Base-by-base conservation (phyloP, 1,140 invertebrate genomes). In the Heliothis virescens region DNA sequence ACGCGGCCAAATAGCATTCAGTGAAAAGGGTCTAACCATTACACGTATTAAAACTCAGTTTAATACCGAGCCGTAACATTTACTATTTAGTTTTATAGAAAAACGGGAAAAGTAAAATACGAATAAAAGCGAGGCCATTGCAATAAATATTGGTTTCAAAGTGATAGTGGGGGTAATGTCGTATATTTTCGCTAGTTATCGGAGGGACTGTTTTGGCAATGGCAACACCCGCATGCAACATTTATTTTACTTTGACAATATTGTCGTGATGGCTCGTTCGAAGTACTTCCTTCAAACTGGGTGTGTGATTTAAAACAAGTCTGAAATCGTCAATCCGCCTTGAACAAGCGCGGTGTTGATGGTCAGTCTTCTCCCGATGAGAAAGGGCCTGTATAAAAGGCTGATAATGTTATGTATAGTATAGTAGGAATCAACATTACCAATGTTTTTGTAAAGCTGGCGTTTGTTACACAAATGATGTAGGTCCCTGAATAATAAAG, bases 21-120 rank as follows among this genome's bases (percentile, higher is more conserved):
- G 12, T 29, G 10, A 50, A 67, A 67, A 67, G 63, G 41, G 63
- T 67, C 18, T 13, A 9, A 48, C n/a, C 41, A 50, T 67, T 67
- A 48, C 10, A 67, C 16, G 41, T 50, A 50, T 67, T 67, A 47
- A 67, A 48, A 48, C 48, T 18, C 11, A 16, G 41, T 16, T 48
- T 63, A n/a, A 34, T 57, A 57, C 55, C 16, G 53, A 16, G 53
- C 16, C 18, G 16, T n/a, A n/a, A 9, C 34, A 5, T 9, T 63
- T 16, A 2, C 60, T 29, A 63, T 34, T 63, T 41, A 63, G 29
- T n/a, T 41, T 63, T 16, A 29, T 47, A 41, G 13, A 41, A 47
- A 63, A 9, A 57, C 16, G 29, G 29, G n/a, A 63, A 62, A 63
- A 41, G 29, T 13, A 16, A 34, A 41, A 63, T 63, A 15, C 29